These are phyloP conservation scores for Orchesella cincta DNA, from an alignment of 1,140 invertebrate species.

Conservation along the genomic window DNA sequence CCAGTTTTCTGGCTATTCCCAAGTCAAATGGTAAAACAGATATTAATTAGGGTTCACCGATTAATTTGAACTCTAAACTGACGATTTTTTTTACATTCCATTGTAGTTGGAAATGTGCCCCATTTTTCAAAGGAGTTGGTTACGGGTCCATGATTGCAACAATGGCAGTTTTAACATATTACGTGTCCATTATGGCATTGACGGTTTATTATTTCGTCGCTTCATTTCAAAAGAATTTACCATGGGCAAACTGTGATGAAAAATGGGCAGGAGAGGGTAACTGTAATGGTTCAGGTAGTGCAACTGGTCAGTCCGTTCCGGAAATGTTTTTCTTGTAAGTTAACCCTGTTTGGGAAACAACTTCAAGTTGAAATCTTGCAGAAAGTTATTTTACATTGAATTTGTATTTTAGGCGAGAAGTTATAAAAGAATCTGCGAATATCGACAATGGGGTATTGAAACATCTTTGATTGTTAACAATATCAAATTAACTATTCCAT, in stretches of 20 bases:
- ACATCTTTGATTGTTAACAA: no score
- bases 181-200: conserved; percentile 56
- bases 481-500: no score
- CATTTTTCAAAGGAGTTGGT: no score
- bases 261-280: conserved; percentile 48
- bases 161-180: conserved; percentile 51
- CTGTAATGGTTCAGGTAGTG: conserved; percentile 1
- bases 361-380: no score
- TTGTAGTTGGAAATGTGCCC: no score
- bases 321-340: conserved; percentile 23
- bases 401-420: conserved; percentile 66
- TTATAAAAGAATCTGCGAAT: conserved; percentile 66
- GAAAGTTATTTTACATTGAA: no score
- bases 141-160: conserved; percentile 26
- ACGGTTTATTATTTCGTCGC: conserved; percentile 57
- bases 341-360: conserved; percentile 21
- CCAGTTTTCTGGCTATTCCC: no score
- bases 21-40: no score
- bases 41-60: no score
- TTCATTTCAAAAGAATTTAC: conserved; percentile 53
- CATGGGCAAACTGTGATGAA: conserved; percentile 54
- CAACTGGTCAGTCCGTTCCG: background rate
- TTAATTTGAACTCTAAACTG: no score
- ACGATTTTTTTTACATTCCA: no score
- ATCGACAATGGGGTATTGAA: conserved; percentile 71